These are phyloP conservation scores for Nothobranchius furzeri DNA, from an alignment of 2,113 vertebrate genomes.

Conservation along the genomic window DNA sequence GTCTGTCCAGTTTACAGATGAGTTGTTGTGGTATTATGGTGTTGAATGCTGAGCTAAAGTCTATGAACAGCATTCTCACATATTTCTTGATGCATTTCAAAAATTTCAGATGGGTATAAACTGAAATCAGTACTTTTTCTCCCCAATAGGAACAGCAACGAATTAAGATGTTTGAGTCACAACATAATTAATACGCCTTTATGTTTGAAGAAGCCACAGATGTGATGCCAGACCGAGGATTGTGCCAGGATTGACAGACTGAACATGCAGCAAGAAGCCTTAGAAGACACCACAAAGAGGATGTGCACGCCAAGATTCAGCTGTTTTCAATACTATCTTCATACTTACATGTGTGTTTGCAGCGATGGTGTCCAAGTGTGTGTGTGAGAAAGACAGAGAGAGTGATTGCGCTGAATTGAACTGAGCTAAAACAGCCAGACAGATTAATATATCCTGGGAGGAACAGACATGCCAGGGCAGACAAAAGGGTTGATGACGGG, in stretches of 20 bases:
- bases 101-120: no score
- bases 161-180: constrained; percentile 14
- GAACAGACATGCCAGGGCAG: constrained; percentile 34
- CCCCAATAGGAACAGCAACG: background rate
- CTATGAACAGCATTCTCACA: no score
- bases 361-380: background rate
- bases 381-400: background rate
- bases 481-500: constrained; percentile 47
- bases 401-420: constrained; percentile 40
- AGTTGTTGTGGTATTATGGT: no score
- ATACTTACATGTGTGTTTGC: constrained; percentile 20
- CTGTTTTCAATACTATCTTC: constrained; percentile 39
- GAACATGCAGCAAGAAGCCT: constrained; percentile 39
- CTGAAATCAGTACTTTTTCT: no score
- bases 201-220: constrained; percentile 36
- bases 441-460: constrained; percentile 54
- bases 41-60: no score
- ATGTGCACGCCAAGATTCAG: constrained; percentile 22
- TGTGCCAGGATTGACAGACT: constrained; percentile 22
- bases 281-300: constrained; percentile 26
- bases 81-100: no score
- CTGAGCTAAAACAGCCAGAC: constrained; percentile 42
- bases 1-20: no score
- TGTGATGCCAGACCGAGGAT: constrained; percentile 42
- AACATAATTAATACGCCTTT: constrained; percentile 12